phyloP scores from a whole-genome alignment of 2,113 vertebrate species.

The Petroica traversi region DNA sequence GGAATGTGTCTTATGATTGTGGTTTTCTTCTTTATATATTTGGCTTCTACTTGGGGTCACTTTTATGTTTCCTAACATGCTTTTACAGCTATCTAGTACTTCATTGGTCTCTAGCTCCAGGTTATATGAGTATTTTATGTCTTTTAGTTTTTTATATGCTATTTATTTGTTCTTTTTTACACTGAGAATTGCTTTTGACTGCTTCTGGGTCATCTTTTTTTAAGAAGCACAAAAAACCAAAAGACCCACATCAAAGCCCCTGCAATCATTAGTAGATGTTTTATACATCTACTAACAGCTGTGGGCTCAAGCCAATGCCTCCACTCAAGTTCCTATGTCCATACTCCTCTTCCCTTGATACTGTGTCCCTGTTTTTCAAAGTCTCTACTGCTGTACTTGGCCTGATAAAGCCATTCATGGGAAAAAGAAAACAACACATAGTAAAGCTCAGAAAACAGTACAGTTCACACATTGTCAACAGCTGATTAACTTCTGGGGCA shows the following conservation, averaged over 20 bases:
- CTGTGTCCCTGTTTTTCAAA: not conserved
- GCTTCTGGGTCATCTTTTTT: not conserved
- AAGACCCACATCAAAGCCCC: not conserved
- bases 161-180: not conserved
- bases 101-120: not conserved
- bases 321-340: not conserved
- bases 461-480: constrained; percentile 77
- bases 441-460: constrained; percentile 78
- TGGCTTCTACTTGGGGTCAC: not conserved
- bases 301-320: not conserved
- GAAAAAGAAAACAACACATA: constrained; percentile 73
- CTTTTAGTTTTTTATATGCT: not conserved
- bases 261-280: not conserved
- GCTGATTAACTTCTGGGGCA: constrained; percentile 83
- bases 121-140: not conserved
- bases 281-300: too few species aligned
- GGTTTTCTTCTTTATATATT: not conserved
- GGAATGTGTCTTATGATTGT: not conserved
- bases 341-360: not conserved
- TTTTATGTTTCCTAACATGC: not conserved
- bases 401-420: constrained; percentile 79
- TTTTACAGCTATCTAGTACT: not conserved
- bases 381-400: not conserved
- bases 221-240: not conserved
- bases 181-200: not conserved